Evolutionary conservation across 2,888 invertebrate species (phyloP).

Genomic region (Brachyptera putata): DNA sequence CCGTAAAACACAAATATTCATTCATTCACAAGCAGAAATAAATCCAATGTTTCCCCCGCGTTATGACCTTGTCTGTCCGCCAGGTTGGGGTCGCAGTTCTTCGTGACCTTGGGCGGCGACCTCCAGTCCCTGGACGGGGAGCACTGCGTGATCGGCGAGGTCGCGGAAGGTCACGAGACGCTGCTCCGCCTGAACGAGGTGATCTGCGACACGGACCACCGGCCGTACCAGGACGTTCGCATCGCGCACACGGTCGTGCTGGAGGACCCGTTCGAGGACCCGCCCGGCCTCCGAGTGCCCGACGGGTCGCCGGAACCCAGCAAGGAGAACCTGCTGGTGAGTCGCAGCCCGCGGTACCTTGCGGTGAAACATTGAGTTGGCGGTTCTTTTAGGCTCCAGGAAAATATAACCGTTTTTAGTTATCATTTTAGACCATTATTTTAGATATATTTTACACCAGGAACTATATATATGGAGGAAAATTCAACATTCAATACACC

Average conservation of each 20-base stretch:
- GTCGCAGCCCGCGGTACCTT: no score
- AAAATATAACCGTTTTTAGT: no score
- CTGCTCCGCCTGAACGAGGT: constrained; percentile 88
- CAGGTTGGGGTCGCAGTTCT: constrained; percentile 86
- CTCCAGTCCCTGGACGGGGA: constrained; percentile 83
- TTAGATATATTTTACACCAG: no score
- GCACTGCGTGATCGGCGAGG: constrained; percentile 95
- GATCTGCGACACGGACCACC: constrained; percentile 82
- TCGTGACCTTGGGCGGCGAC: constrained; percentile 84
- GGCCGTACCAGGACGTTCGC: constrained; percentile 88
- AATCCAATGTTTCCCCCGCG: no score
- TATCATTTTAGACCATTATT: no score
- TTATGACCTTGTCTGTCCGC: no score
- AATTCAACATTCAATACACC: no score
- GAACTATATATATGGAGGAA: no score
- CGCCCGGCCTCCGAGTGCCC: constrained; percentile 69
- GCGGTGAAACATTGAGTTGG: no score
- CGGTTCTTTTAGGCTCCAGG: no score
- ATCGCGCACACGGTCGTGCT: constrained; percentile 95
- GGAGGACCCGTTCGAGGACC: constrained; percentile 95
- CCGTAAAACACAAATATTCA: no score
- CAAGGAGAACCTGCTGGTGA: constrained; percentile 62
- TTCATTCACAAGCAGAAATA: no score
- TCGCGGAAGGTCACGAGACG: constrained; percentile 86
- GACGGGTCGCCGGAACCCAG: constrained; percentile 86